A percentile compares a stretch with the other conserved stretches of the same genome.
Conservation (phyloP, 1,140 invertebrate genomes). For the Tetramorium alpestre region DNA sequence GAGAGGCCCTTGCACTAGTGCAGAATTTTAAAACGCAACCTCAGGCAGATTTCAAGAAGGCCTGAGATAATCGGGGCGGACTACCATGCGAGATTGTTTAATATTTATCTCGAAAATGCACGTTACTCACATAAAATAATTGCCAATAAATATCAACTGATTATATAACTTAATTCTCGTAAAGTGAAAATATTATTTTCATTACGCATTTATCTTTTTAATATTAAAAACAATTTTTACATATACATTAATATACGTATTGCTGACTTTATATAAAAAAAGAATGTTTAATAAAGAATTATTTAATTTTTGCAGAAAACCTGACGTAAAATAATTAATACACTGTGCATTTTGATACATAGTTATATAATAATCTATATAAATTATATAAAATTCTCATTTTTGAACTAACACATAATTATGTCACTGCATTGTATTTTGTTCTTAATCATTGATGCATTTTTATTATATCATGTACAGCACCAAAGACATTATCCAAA, state of each 20-base stretch:
- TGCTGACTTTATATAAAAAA: neutral
- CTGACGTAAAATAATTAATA: too few relatives aligned
- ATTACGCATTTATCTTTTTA: neutral
- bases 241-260: neutral
- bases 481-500: neutral
- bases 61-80: neutral
- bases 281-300: neutral
- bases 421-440: neutral
- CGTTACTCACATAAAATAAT: neutral
- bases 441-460: neutral
- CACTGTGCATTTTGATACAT: too few relatives aligned
- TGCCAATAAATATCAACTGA: neutral
- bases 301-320: neutral
- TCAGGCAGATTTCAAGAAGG: conserved; percentile 25
- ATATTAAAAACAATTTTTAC: neutral
- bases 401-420: neutral
- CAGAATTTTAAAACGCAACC: conserved; percentile 56
- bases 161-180: neutral
- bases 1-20: conserved; percentile 17
- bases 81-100: neutral
- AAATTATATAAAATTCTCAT: neutral
- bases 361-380: too few relatives aligned
- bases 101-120: neutral
- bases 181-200: neutral
- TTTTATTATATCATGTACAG: neutral